Evolutionary conservation across 2,113 vertebrate genomes (phyloP), one percentile per base, ranked within the genome.

Genomic region (Tor tambroides): DNA sequence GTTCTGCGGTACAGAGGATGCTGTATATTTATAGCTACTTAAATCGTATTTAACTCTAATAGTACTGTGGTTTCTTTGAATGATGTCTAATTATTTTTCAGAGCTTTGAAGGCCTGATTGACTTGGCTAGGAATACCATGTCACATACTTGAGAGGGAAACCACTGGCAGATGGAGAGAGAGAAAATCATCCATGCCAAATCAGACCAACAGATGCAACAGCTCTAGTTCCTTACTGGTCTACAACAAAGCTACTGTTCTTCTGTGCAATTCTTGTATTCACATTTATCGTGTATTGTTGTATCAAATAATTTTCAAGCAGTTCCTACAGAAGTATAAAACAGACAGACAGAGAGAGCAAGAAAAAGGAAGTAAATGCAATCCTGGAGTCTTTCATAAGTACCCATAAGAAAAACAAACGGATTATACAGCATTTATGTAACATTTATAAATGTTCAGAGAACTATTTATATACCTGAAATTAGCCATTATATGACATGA

Each of bases 281-380:
- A 23, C 26, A 65, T 76, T 76, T 85, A 67, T 75, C 72, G 78
- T 49, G 38, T 75, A 59, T 46, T 71, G 43, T 89, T 84, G 84
- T 83, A 72, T 76, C n/a, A 83, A 86, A 86, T 32, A 69, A 51
- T 83, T 49, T 80, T 84, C 67, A 56, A 85, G 23, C 11, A 51
- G 77, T 30, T 86, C 79, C 71, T 72, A 79, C 32, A 65, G 21
- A 79, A 79, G 49, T 69, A 63, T 54, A 41, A 74, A 56, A 26
- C 41, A 75, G 81, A 28, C 32, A 80, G 49, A 35, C 8, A 35
- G 56, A 75, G 65, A 69, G 30, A 69, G 30, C 30, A 54, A 61
- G 71, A 61, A 51, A 75, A 14, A 77, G 84, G 43, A 51, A 75
- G 61, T 71, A 23, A 76, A 78, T 30, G 71, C 80, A 80, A 43